Percentiles rank a stretch among this genome's conserved stretches.
Evolutionary conservation across 1,140 invertebrate genomes (phyloP).

Genomic region (Carposina sasakii): DNA sequence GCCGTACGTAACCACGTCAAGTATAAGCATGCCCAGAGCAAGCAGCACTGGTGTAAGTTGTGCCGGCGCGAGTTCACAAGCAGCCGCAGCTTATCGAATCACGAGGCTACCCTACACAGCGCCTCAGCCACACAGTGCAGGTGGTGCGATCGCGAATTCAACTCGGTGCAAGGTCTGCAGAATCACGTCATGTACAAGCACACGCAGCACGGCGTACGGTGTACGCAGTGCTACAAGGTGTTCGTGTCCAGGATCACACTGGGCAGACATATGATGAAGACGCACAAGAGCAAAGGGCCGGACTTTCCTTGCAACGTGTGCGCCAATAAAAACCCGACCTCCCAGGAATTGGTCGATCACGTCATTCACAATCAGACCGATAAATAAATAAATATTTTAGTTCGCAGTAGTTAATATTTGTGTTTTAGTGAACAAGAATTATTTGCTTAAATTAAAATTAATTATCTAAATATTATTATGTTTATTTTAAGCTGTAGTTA

Average conservation of each 20-base stretch:
- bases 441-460: no score
- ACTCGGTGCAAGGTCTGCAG: slow-evolving; percentile 33
- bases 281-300: slow-evolving; percentile 19
- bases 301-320: slow-evolving; percentile 16
- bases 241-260: slow-evolving; percentile 28
- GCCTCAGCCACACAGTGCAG: slow-evolving; percentile 30
- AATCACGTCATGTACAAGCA: slow-evolving; percentile 45
- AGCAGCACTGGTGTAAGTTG: slow-evolving; percentile 34
- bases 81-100: slow-evolving; percentile 36
- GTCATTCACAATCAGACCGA: no score
- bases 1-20: slow-evolving; percentile 48
- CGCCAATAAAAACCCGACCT: no score
- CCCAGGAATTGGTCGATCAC: no score
- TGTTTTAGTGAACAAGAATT: no score
- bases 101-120: slow-evolving; percentile 37
- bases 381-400: no score
- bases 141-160: slow-evolving; percentile 33
- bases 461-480: no score
- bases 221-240: slow-evolving; percentile 35
- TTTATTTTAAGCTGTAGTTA: no score
- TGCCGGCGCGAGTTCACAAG: slow-evolving; percentile 42
- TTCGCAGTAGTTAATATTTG: no score
- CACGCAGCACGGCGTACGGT: slow-evolving; percentile 25
- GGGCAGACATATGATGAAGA: slow-evolving; percentile 29
- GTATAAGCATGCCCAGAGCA: slow-evolving; percentile 41